Percentiles rank a stretch among this genome's conserved stretches.
These are phyloP conservation scores for Pristis pectinata DNA, from an alignment of 2,797 vertebrate species.

Conservation along the genomic window DNA sequence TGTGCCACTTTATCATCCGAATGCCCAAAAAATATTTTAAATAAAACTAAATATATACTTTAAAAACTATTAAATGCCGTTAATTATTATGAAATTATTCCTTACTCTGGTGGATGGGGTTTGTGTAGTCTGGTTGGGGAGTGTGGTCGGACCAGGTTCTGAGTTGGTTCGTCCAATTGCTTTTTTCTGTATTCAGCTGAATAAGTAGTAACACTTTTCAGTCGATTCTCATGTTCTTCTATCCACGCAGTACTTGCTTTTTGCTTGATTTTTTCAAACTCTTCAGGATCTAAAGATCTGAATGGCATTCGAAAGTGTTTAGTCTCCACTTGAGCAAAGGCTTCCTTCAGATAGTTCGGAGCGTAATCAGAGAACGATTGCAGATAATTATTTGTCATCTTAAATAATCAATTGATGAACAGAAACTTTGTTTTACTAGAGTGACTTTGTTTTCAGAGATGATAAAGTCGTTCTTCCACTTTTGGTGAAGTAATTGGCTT, in stretches of 20 bases:
- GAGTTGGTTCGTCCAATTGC: conserved; percentile 40
- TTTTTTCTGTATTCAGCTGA: conserved; percentile 46
- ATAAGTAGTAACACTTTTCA: conserved; percentile 43
- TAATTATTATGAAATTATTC: background rate
- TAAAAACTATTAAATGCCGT: background rate
- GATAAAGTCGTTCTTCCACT: no score
- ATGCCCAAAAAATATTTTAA: background rate
- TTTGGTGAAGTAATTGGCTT: background rate
- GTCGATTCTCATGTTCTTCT: conserved; percentile 41
- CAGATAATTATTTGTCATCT: background rate
- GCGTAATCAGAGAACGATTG: background rate
- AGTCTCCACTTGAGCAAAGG: background rate
- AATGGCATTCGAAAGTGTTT: conserved; percentile 46
- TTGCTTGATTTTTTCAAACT: conserved; percentile 49
- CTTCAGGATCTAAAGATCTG: conserved; percentile 45
- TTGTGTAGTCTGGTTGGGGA: conserved; percentile 40
- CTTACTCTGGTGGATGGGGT: conserved; percentile 45
- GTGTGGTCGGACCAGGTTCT: conserved; percentile 34
- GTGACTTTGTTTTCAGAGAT: background rate
- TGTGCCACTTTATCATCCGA: background rate
- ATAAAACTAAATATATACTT: no score
- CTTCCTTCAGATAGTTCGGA: background rate
- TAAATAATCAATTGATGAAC: background rate
- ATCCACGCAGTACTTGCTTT: conserved; percentile 45
- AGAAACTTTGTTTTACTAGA: background rate